These are phyloP conservation scores for Sorex araneus DNA, from an alignment of 2,113 vertebrate genomes.

Conservation along the genomic window DNA sequence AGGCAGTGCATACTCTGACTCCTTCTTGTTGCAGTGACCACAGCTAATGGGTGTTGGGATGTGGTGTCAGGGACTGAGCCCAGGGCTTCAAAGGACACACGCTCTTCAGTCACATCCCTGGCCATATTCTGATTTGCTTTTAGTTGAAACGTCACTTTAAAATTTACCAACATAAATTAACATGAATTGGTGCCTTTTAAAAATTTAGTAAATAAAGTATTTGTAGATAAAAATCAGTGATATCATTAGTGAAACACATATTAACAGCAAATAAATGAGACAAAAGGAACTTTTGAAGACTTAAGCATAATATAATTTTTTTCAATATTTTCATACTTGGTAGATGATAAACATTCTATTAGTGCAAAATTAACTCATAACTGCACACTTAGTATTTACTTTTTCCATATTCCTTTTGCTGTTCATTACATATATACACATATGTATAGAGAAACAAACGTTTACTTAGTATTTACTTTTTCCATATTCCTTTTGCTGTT, in stretches of 20 bases:
- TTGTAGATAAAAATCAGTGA: no score
- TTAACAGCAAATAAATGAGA: not conserved
- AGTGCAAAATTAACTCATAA: not conserved
- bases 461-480: constrained; percentile 6
- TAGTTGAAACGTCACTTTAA: constrained; percentile 11
- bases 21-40: no score
- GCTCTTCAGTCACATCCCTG: no score
- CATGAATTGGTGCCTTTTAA: not conserved
- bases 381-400: not conserved
- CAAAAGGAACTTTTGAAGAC: not conserved
- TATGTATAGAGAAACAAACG: no score
- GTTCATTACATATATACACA: not conserved
- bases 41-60: no score
- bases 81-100: no score
- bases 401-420: constrained; percentile 29
- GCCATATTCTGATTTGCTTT: not conserved
- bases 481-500: constrained; percentile 4
- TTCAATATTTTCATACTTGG: not conserved
- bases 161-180: not conserved
- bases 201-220: no score
- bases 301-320: not conserved
- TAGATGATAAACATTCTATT: not conserved
- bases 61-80: no score
- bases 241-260: no score
- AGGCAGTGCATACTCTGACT: not conserved